phyloP scores from a whole-genome alignment of 2,888 invertebrate genomes.

The Troglohyphantes excavatus region DNA sequence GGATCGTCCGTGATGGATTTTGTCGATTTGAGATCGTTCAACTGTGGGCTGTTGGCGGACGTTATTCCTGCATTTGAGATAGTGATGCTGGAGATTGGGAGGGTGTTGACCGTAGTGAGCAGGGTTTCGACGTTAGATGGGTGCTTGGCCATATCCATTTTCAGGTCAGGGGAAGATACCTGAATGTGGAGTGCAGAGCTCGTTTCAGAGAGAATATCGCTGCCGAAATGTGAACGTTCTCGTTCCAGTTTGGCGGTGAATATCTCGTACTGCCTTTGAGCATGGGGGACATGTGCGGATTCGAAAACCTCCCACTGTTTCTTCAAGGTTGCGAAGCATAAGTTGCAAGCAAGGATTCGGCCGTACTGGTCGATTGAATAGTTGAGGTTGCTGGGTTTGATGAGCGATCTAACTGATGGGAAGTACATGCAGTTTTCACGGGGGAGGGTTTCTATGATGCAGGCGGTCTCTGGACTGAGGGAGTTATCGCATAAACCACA shows the following conservation, averaged over 20 bases:
- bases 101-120: constrained; percentile 79
- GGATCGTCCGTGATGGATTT: constrained; percentile 44
- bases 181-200: constrained; percentile 79
- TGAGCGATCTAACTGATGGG: constrained; percentile 88
- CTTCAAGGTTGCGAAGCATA: constrained; percentile 91
- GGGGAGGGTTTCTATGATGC: constrained; percentile 78
- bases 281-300: constrained; percentile 90
- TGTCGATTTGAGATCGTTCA: constrained; percentile 37
- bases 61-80: constrained; percentile 41
- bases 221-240: constrained; percentile 13
- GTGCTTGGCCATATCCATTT: constrained; percentile 71
- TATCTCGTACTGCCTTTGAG: constrained; percentile 84
- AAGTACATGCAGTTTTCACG: constrained; percentile 85
- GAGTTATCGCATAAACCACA: constrained; percentile 76
- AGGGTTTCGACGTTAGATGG: constrained; percentile 76
- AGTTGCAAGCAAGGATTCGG: constrained; percentile 90
- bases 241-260: constrained; percentile 27
- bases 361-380: constrained; percentile 85
- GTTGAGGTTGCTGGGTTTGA: constrained; percentile 81
- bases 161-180: constrained; percentile 75
- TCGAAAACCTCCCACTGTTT: constrained; percentile 94
- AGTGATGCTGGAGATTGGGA: constrained; percentile 67
- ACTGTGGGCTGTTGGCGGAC: constrained; percentile 33
- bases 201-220: constrained; percentile 30
- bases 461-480: constrained; percentile 45